Base-by-base conservation (phyloP, 2,888 invertebrate genomes). In the Anthrax anthrax region DNA sequence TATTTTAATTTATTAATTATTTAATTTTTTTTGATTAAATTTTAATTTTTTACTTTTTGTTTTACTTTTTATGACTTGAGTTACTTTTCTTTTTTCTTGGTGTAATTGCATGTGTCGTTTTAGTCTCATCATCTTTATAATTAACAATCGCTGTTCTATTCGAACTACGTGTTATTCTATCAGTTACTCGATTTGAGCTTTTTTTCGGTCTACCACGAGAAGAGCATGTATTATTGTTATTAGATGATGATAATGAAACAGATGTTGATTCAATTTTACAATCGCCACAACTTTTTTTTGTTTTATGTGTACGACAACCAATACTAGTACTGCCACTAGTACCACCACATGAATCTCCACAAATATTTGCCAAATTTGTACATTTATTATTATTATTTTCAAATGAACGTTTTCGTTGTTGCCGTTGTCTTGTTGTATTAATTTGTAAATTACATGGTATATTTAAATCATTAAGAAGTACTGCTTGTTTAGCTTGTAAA, bases 401-500 rank as follows among this genome's bases (percentile, higher is more conserved):
- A 32, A 12, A 32, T 9, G 29, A 12, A 32, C 29, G 29, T n/a
- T n/a, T n/a, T n/a, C n/a, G n/a, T 27, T 23, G 23, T 23, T 27
- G 23, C n/a, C n/a, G n/a, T 23, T 23, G 23, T 6, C 5, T 8
- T 12, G 29, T 1, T 12, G 29, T 12, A 39, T 19, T 39, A 4
- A 14, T 42, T 13, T 34, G 41, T 29, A 18, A 18, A 32, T 38
- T 37, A 16, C 34, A 36, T 4, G 36, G 36, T 16, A 36, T 36
- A 36, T 36, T 36, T 32, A 32, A 41, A 36, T 42, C 46, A 29
- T 38, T 37, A 13, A 37, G 34, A 4, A 54, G 29, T 16, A 52
- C 49, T 5, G 52, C 50, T 42, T 50, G 50, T 37, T 54, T 52
- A 17, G 51, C 52, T 43, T 51, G 52, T n/a, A 54, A 50, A 47